These are phyloP conservation scores for Euzophera pinguis DNA, from an alignment of 2,888 invertebrate genomes.

Conservation along the genomic window DNA sequence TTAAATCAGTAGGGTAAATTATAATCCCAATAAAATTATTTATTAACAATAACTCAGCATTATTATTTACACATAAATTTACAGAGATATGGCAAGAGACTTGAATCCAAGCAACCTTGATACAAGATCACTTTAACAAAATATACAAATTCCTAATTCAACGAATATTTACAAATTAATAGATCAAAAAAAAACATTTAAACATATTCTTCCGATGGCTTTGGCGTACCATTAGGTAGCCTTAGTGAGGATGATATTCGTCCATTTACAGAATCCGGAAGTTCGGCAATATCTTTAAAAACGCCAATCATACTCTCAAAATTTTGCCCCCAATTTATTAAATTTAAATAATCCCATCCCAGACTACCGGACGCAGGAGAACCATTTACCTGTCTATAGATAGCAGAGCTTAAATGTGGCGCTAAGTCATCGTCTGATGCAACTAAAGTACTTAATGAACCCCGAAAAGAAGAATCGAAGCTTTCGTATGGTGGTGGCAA, in stretches of 20 bases:
- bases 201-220: constrained; percentile 95
- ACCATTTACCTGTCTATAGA: constrained; percentile 89
- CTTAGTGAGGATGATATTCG: constrained; percentile 86
- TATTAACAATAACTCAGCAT: too few relatives aligned
- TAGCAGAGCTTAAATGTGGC: constrained; percentile 87
- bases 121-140: constrained; percentile 67
- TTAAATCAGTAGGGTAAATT: too few relatives aligned
- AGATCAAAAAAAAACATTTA: constrained; percentile 46
- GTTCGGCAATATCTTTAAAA: constrained; percentile 96
- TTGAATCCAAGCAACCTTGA: constrained; percentile 66
- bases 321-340: constrained; percentile 97
- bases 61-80: background rate
- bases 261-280: constrained; percentile 90
- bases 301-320: constrained; percentile 97
- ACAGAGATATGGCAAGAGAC: constrained; percentile 64
- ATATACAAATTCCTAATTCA: constrained; percentile 52
- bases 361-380: constrained; percentile 89
- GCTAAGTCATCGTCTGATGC: constrained; percentile 95
- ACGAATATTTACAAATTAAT: constrained; percentile 30
- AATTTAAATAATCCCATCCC: constrained; percentile 95
- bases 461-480: constrained; percentile 96
- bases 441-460: constrained; percentile 94
- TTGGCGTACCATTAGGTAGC: constrained; percentile 87
- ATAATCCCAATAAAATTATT: too few relatives aligned
- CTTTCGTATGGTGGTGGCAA: constrained; percentile 92